These are phyloP conservation scores for Eriosoma lanigerum DNA, from an alignment of 1,140 invertebrate genomes.

Conservation along the genomic window DNA sequence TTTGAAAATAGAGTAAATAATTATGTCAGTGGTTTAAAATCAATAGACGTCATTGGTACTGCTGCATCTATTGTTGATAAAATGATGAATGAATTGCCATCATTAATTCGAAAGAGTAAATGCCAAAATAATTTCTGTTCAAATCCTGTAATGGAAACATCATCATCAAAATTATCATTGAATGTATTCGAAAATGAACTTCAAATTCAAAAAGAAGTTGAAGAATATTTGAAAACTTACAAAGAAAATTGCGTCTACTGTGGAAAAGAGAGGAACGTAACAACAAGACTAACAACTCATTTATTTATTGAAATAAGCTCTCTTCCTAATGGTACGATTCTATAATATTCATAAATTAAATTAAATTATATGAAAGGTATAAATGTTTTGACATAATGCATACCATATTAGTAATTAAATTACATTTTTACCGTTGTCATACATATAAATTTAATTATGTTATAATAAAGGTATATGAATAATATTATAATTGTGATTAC, in stretches of 20 bases:
- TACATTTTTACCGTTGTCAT: too few species aligned
- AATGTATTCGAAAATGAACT: slow-evolving; percentile 6
- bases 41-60: slow-evolving; percentile 2
- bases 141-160: not conserved
- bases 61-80: not conserved
- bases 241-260: not conserved
- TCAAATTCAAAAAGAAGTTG: not conserved
- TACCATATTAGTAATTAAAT: too few species aligned
- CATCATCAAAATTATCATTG: slow-evolving; percentile 10
- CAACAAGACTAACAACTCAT: not conserved
- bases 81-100: slow-evolving; percentile 13
- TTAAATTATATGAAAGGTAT: too few species aligned
- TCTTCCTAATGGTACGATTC: not conserved
- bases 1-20: not conserved
- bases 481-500: too few species aligned
- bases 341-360: too few species aligned
- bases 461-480: too few species aligned
- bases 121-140: not conserved
- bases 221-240: not conserved
- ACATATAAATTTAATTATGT: too few species aligned
- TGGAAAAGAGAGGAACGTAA: not conserved
- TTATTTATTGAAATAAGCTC: not conserved
- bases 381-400: too few species aligned
- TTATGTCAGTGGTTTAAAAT: not conserved
- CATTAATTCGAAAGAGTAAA: not conserved